These are phyloP conservation scores for Aldabrachelys gigantea DNA, from an alignment of 2,113 vertebrate genomes.

Conservation along the genomic window DNA sequence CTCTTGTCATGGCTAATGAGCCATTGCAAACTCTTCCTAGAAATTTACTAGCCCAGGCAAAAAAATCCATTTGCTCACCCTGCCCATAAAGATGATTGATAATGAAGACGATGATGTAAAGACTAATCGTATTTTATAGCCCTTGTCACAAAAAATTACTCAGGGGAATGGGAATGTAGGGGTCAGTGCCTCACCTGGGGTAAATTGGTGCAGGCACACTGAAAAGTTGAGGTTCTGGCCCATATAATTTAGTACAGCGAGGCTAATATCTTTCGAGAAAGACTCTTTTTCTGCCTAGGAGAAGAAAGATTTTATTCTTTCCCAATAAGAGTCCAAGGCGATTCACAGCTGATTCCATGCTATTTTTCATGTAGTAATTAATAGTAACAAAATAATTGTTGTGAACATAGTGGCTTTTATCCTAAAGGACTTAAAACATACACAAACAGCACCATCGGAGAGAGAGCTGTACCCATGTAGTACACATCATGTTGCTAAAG, in stretches of 20 bases:
- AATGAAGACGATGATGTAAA: rapidly evolving
- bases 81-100: not conserved
- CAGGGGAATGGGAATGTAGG: not conserved
- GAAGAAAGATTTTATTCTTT: not conserved
- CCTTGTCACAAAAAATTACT: not conserved
- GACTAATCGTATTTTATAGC: not conserved
- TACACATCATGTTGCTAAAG: not conserved
- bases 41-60: not conserved
- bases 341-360: not conserved
- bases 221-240: not conserved
- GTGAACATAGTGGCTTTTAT: not conserved
- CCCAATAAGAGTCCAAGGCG: not conserved
- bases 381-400: not conserved
- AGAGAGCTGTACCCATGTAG: not conserved
- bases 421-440: not conserved
- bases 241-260: rapidly evolving
- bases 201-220: not conserved
- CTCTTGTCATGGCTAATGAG: not conserved
- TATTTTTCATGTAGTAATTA: not conserved
- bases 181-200: not conserved
- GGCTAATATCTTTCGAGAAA: not conserved
- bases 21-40: not conserved
- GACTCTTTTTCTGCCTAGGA: not conserved
- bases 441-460: not conserved
- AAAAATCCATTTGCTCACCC: not conserved